Evolutionary conservation across 2,888 invertebrate genomes (phyloP).

Genomic region (Polydrusus tereticollis): DNA sequence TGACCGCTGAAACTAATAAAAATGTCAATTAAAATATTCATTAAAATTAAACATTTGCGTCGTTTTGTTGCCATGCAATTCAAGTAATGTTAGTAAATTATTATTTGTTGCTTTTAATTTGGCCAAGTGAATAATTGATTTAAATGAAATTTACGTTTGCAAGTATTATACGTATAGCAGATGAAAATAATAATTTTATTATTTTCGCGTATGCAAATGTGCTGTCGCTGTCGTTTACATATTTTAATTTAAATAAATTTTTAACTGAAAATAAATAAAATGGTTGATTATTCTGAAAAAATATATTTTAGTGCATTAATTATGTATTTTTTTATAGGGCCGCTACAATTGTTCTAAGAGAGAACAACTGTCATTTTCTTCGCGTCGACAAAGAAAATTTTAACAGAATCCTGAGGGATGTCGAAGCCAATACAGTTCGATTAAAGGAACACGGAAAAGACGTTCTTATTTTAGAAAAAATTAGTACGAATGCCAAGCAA

Average conservation of each 20-base stretch:
- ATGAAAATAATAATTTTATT: no score
- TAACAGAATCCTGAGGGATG: slow-evolving; percentile 84
- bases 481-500: slow-evolving; percentile 71
- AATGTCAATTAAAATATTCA: neutral
- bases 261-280: no score
- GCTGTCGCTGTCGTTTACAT: no score
- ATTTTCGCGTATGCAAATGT: no score
- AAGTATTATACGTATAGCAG: no score
- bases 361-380: slow-evolving; percentile 86
- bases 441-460: slow-evolving; percentile 88
- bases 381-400: slow-evolving; percentile 89
- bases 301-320: slow-evolving; percentile 10
- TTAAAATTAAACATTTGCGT: neutral
- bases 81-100: neutral
- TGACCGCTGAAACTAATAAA: neutral
- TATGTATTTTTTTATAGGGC: slow-evolving; percentile 70
- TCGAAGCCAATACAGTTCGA: slow-evolving; percentile 89
- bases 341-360: slow-evolving; percentile 84
- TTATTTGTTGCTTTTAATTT: neutral
- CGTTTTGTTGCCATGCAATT: neutral
- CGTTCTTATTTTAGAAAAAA: slow-evolving; percentile 84
- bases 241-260: no score
- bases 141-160: neutral
- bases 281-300: neutral
- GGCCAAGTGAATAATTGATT: neutral